Base-by-base conservation (phyloP, 2,113 vertebrate species). In the Cryptoleucopteryx plumbea region DNA sequence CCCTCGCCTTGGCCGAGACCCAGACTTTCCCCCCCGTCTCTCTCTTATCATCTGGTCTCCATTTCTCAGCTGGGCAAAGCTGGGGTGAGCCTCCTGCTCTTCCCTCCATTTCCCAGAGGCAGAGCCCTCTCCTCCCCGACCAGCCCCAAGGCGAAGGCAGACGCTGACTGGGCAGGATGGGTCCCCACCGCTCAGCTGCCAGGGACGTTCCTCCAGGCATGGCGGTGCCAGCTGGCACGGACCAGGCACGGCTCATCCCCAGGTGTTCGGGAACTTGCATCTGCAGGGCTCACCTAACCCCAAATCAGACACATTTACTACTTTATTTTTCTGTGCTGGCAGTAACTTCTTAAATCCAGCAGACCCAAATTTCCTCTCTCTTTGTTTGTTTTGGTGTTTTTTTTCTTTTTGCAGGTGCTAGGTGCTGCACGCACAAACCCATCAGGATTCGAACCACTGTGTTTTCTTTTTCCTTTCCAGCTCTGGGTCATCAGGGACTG, bases 161-260 rank as follows among this genome's bases (percentile, higher is more conserved):
- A 2, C 16, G 3, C 7, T 1, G 22, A 21, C 38, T 32, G 74
- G 27, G 7, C 13, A 10, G 42, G 67, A 48, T 47, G 86, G 26
- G 4, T 78, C 48, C 32, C 29, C 32, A 65, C 14, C 0, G 4
- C 71, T 59, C 31, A 4, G 42, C 59, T 91, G 53, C 70, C 73
- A 45, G 61, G 75, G 71, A 13, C 1, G 1, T 34, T 91, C 38
- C 43, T 27, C 22, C 36, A 40, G 62, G 2, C 14, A 7, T 0
- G 8, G 4, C 53, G 8, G 12, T 85, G 92, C 90, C 88, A 90
- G 87, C 73, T 93, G 94, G 92, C 90, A 85, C 2, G 1, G 13
- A 19, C 18, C 1, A 0, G 1, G 40, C 78, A 26, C 0, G 0
- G 7, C 40, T 77, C 62, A 27, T 21, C 62, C 25, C 17, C 36